phyloP scores from a whole-genome alignment of 2,113 vertebrate genomes.

The Sinocyclocheilus grahami region DNA sequence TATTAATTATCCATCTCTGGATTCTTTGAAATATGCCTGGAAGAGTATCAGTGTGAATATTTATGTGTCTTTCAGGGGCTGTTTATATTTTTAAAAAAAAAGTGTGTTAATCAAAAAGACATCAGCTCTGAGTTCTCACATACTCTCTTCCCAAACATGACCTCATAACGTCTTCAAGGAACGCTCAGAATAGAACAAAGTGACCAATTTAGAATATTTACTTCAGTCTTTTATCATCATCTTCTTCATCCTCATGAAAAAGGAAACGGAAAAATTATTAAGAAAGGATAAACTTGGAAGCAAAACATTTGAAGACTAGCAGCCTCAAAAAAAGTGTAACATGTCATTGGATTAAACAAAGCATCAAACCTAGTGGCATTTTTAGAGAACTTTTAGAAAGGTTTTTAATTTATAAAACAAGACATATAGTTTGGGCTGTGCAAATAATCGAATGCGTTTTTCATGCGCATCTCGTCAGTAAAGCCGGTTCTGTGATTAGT shows the following conservation, averaged over 20 bases:
- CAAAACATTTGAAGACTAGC: not conserved
- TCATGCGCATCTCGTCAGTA: no score
- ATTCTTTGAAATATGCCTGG: constrained; percentile 27
- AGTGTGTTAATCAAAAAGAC: constrained; percentile 6
- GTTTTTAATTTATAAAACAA: constrained; percentile 2
- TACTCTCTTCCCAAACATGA: constrained; percentile 2
- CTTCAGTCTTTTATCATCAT: not conserved
- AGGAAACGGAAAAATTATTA: not conserved
- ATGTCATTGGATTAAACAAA: not conserved
- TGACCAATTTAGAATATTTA: not conserved
- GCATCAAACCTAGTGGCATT: not conserved
- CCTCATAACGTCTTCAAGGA: not conserved
- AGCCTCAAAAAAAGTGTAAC: not conserved
- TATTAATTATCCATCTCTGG: constrained; percentile 31
- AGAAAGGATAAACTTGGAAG: not conserved
- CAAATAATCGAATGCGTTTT: no score
- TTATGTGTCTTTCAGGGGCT: not conserved
- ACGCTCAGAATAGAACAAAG: constrained; percentile 7
- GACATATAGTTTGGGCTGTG: not conserved
- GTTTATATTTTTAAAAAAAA: not conserved
- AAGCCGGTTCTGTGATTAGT: no score
- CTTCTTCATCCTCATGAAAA: not conserved
- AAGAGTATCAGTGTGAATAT: constrained; percentile 20
- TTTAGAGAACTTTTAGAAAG: not conserved
- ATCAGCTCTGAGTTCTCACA: not conserved